phyloP scores from a whole-genome alignment of 2,888 invertebrate genomes.

The Cryptocephalus moraei region DNA sequence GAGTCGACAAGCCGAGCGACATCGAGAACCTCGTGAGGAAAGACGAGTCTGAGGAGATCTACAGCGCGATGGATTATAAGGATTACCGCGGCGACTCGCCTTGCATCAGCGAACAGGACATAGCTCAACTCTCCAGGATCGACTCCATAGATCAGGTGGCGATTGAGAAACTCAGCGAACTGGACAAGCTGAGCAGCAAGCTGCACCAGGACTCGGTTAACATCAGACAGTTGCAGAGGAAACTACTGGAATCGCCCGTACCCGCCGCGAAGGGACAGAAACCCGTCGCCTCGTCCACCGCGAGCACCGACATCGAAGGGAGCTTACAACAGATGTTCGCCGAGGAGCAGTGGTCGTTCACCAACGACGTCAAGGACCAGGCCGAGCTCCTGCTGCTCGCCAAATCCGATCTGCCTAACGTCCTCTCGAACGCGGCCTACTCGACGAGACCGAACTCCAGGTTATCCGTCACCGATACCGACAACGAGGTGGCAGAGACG shows the following conservation, averaged over 20 bases:
- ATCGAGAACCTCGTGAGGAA: not conserved
- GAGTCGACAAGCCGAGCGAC: constrained; percentile 29
- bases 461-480: constrained; percentile 53
- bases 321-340: constrained; percentile 58
- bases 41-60: constrained; percentile 52
- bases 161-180: constrained; percentile 67
- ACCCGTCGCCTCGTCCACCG: constrained; percentile 47
- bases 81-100: constrained; percentile 66
- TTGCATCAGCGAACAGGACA: constrained; percentile 66
- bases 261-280: constrained; percentile 31
- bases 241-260: constrained; percentile 54
- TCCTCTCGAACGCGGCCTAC: constrained; percentile 30
- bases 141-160: constrained; percentile 69
- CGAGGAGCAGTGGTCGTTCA: constrained; percentile 58
- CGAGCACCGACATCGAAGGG: constrained; percentile 50
- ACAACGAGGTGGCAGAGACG: constrained; percentile 54
- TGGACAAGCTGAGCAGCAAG: constrained; percentile 66
- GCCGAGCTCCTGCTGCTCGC: constrained; percentile 48
- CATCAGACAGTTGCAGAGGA: constrained; percentile 62
- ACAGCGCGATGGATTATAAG: constrained; percentile 68
- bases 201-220: constrained; percentile 70
- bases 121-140: constrained; percentile 63
- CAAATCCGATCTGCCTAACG: constrained; percentile 38
- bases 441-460: constrained; percentile 46
- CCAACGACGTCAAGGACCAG: constrained; percentile 52